Evolutionary conservation across 2,888 invertebrate genomes (phyloP), one percentile per base, ranked within the genome.

Genomic region (Cryptus armator): DNA sequence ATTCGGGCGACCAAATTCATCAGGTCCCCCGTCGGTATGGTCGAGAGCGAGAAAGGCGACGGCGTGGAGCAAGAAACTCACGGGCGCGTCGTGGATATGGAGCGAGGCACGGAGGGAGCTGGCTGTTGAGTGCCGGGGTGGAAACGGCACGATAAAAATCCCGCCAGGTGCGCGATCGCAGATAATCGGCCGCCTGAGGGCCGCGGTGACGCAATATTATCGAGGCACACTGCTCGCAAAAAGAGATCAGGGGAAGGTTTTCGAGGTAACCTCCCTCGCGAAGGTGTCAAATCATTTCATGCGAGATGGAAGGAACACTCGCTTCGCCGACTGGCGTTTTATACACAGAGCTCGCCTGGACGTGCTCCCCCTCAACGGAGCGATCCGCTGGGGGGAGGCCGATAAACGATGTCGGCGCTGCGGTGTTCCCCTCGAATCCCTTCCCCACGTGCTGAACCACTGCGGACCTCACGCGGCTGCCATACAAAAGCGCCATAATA

Each of bases 241-340:
- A 75, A 86, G 84, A 2, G 89, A 91, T 81, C 91, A 91, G 82
- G 59, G 59, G 24, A 59, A 59, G 59, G 59, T 59, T 0, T 29
- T 59, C 59, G 59, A 59, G 29, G 59, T 29, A 14, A 29, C 59
- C 9, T 32, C 59, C 32, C 29, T 24, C 59, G 14, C 14, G 7
- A 32, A 48, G 12, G 78, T 77, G n/a, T 88, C 89, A 44, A 91
- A 91, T 81, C 91, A 91, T 87, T 93, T 92, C 84, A 80, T 90
- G 16, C 68, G 88, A 0, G 71, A 68, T 0, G 90, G 91, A 0
- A 71, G 74, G 5, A 89, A 86, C 80, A 91, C 89, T 37, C 74
- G 92, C 5, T 93, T 93, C 84, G 90, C 90, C 5, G 93, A 94
- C 81, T 94, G 94, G 93, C 88, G 93, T 5, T 94, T 94, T 79